These are phyloP conservation scores for Tinea trinotella DNA, from an alignment of 2,888 invertebrate species.

Conservation along the genomic window DNA sequence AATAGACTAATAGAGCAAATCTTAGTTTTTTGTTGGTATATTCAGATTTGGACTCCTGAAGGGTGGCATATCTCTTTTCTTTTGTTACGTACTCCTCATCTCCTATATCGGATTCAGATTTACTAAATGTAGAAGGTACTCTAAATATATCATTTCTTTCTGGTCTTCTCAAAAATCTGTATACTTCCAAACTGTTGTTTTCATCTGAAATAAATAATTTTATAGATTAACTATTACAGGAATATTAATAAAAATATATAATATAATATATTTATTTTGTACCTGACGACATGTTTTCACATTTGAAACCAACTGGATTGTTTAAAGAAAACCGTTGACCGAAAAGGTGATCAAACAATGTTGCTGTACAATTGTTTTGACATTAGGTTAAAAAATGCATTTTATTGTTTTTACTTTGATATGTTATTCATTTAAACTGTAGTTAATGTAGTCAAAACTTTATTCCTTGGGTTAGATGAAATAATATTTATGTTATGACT, in stretches of 20 bases:
- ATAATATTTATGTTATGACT: background rate
- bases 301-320: too few species aligned
- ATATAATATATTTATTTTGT: too few species aligned
- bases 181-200: constrained; percentile 35
- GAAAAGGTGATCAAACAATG: too few species aligned
- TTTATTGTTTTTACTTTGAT: too few species aligned
- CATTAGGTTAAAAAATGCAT: too few species aligned
- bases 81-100: constrained; percentile 26
- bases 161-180: constrained; percentile 40
- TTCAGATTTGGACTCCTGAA: constrained; percentile 51
- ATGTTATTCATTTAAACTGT: too few species aligned
- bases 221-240: too few species aligned
- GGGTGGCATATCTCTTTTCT: constrained; percentile 50
- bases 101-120: background rate
- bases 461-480: background rate
- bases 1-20: constrained; percentile 48
- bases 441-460: too few species aligned
- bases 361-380: too few species aligned
- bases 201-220: constrained; percentile 23
- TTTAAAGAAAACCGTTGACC: too few species aligned
- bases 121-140: background rate
- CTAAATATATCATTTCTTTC: constrained; percentile 32
- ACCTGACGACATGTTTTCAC: too few species aligned
- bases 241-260: too few species aligned
- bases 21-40: constrained; percentile 47